Conservation (phyloP, 1,140 invertebrate species). For the Venustaconcha ellipsiformis region DNA sequence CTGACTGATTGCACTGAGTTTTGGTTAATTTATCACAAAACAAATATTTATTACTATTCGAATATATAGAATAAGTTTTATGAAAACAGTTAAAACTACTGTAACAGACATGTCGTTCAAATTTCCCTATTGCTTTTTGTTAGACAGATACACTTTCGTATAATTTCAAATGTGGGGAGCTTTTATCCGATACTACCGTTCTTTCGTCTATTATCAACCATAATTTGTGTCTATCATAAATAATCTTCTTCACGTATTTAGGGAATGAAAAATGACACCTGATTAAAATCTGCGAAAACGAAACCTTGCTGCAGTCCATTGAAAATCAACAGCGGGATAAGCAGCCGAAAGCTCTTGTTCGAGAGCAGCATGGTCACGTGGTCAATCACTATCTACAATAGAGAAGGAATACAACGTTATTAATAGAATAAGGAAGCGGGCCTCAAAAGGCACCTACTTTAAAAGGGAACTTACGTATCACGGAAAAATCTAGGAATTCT, state of each 20-base stretch:
- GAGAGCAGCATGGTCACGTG: conserved; percentile 49
- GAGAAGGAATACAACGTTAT: not conserved
- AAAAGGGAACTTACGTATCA: not conserved
- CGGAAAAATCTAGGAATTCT: not conserved
- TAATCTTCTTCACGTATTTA: not conserved
- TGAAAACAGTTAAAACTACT: no score
- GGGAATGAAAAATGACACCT: conserved; percentile 45
- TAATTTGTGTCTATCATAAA: no score
- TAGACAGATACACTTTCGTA: no score
- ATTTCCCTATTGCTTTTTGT: no score
- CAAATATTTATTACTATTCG: no score
- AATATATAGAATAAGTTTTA: no score
- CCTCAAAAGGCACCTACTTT: not conserved
- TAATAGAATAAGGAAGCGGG: not conserved
- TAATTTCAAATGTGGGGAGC: no score
- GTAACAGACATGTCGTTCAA: no score
- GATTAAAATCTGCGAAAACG: conserved; percentile 66
- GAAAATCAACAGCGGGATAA: conserved; percentile 64
- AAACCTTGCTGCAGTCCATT: conserved; percentile 68
- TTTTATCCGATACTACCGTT: no score
- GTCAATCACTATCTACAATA: conserved; percentile 57
- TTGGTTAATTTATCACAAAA: no score
- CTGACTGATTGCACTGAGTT: no score
- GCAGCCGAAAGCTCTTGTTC: conserved; percentile 63
- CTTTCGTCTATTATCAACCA: no score